Conservation (phyloP, 1,140 invertebrate species). For the Teleogryllus occipitalis region DNA sequence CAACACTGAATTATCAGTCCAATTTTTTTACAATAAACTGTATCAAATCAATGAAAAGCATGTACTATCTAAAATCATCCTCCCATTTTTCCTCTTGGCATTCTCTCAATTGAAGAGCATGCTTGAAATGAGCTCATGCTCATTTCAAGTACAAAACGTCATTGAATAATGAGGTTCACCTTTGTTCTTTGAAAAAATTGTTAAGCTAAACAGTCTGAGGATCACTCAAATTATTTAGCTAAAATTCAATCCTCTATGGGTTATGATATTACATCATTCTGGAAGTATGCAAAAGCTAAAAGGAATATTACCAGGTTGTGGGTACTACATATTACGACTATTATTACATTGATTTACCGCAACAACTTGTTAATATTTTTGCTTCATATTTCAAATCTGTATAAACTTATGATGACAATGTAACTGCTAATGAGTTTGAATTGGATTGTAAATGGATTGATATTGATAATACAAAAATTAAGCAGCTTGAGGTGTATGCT, state of each 20-base stretch:
- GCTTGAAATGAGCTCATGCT: not conserved
- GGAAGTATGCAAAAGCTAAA: not conserved
- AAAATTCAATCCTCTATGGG: not conserved
- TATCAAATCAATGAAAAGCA: not conserved
- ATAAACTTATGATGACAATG: not conserved
- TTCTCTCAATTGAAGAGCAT: not conserved
- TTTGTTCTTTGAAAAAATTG: not conserved
- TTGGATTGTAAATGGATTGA: not conserved
- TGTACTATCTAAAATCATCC: not conserved
- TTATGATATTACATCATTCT: not conserved
- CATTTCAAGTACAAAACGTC: not conserved
- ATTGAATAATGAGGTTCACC: not conserved
- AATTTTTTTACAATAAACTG: not conserved
- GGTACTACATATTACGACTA: not conserved
- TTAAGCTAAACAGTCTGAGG: not conserved
- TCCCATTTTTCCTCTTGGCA: not conserved
- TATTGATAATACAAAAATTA: not conserved
- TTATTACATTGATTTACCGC: not conserved
- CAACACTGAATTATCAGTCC: too few relatives aligned
- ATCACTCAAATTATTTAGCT: not conserved
- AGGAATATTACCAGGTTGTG: not conserved
- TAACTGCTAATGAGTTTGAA: not conserved
- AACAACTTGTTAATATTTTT: not conserved
- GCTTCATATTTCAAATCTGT: not conserved
- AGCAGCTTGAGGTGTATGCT: too few relatives aligned